A percentile compares a stretch with the other conserved stretches of the same genome.
phyloP scores from a whole-genome alignment of 2,888 invertebrate species.

The Ormia ochracea region DNA sequence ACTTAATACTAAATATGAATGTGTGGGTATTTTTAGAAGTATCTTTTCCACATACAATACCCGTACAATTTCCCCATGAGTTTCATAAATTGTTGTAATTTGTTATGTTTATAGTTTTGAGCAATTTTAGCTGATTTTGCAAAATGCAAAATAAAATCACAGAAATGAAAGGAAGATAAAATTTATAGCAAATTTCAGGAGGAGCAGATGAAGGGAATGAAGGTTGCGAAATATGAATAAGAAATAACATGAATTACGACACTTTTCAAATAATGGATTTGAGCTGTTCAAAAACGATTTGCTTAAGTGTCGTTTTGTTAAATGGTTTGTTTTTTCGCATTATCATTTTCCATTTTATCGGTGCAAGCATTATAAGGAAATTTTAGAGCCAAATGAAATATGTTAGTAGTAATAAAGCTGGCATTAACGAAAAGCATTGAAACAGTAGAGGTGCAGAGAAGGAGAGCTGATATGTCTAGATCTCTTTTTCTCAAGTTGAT shows the following conservation, averaged over 20 bases:
- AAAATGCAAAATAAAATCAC: slow-evolving; percentile 29
- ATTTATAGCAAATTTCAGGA: not conserved
- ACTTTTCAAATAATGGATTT: slow-evolving; percentile 53
- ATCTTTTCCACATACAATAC: not conserved
- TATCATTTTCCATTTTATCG: not conserved
- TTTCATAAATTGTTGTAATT: slow-evolving; percentile 62
- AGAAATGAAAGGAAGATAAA: slow-evolving; percentile 1
- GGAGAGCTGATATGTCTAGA: no score
- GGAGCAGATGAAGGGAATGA: slow-evolving; percentile 1
- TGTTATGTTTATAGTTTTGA: slow-evolving; percentile 63
- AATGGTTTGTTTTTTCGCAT: slow-evolving; percentile 35
- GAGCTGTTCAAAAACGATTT: slow-evolving; percentile 38
- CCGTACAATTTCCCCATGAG: slow-evolving; percentile 45
- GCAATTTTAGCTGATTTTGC: slow-evolving; percentile 64
- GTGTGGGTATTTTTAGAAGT: not conserved
- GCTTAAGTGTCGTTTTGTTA: slow-evolving; percentile 39
- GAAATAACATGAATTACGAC: slow-evolving; percentile 55
- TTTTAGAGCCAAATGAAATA: slow-evolving; percentile 2
- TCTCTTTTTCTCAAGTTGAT: no score
- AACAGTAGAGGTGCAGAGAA: no score
- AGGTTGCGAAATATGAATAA: slow-evolving; percentile 38
- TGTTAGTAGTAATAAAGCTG: not conserved
- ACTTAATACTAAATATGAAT: not conserved
- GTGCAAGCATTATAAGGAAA: not conserved
- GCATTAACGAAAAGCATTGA: not conserved